Evolutionary conservation across 2,888 invertebrate genomes (phyloP).

Genomic region (Salticus scenicus): DNA sequence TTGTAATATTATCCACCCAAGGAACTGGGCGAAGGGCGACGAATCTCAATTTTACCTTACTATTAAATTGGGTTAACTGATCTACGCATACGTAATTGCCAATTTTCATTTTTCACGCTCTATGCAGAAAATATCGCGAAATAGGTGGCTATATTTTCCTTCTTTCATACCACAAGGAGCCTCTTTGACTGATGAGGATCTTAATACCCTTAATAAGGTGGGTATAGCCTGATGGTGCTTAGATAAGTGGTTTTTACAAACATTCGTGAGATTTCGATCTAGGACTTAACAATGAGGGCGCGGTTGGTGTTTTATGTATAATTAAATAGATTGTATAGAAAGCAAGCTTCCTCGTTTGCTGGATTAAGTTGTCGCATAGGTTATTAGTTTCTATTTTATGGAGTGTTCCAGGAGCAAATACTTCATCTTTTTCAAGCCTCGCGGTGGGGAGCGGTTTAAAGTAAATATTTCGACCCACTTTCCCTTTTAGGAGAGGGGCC

Average conservation of each 20-base stretch:
- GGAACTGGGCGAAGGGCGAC: too few species aligned
- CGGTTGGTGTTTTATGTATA: background rate
- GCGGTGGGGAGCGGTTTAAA: background rate
- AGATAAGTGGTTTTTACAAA: background rate
- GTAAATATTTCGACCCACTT: slow-evolving; percentile 12
- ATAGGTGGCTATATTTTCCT: background rate
- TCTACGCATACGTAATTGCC: too few species aligned
- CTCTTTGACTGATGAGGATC: background rate
- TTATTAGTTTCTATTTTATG: background rate
- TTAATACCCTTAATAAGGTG: background rate
- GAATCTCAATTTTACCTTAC: too few species aligned
- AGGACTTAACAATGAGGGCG: background rate
- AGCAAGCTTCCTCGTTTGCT: background rate
- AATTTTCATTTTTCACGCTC: background rate
- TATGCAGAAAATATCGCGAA: background rate
- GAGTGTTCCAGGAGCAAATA: background rate
- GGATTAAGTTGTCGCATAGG: background rate
- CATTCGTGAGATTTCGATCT: background rate
- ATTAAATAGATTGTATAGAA: background rate
- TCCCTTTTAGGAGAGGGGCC: background rate
- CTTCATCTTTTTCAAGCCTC: background rate
- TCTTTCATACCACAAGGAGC: background rate
- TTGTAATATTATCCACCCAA: too few species aligned
- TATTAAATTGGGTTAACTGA: too few species aligned
- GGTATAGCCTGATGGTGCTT: background rate